Conservation (phyloP, 2,113 vertebrate genomes). For the Amazona guildingii region DNA sequence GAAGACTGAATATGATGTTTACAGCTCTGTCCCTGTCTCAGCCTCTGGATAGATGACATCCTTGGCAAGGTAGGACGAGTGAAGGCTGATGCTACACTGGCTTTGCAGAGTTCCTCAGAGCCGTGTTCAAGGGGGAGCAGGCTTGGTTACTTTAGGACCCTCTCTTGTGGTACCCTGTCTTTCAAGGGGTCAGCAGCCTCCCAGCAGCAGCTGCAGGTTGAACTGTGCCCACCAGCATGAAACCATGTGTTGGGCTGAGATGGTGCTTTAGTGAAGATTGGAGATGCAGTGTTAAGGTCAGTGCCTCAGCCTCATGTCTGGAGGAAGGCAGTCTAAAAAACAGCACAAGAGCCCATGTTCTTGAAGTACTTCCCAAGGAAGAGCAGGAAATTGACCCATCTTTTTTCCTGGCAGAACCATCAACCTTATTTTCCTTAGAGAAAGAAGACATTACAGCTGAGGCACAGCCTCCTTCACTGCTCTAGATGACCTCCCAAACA, state of each 20-base stretch:
- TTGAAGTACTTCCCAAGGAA: not conserved
- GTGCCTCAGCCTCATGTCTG: not conserved
- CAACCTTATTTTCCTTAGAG: not conserved
- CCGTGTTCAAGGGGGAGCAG: not conserved
- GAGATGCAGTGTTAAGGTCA: not conserved
- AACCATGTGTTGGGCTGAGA: not conserved
- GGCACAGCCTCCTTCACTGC: not conserved
- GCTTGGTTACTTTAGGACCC: not conserved
- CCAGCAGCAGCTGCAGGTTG: not conserved
- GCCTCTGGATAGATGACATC: not conserved
- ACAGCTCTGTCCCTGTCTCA: not conserved
- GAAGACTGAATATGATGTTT: not conserved
- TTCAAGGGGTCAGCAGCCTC: not conserved
- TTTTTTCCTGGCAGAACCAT: not conserved
- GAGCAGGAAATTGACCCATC: not conserved
- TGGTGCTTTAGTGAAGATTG: accelerated
- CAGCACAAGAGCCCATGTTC: not conserved
- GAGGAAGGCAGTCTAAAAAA: not conserved
- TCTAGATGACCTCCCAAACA: not conserved
- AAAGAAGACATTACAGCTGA: not conserved
- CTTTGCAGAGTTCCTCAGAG: not conserved
- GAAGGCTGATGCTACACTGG: not conserved
- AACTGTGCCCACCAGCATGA: not conserved
- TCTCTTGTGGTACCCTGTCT: not conserved
- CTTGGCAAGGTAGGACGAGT: not conserved